Base-by-base conservation (phyloP, 2,888 invertebrate genomes). In the Pseudococcus longispinus region DNA sequence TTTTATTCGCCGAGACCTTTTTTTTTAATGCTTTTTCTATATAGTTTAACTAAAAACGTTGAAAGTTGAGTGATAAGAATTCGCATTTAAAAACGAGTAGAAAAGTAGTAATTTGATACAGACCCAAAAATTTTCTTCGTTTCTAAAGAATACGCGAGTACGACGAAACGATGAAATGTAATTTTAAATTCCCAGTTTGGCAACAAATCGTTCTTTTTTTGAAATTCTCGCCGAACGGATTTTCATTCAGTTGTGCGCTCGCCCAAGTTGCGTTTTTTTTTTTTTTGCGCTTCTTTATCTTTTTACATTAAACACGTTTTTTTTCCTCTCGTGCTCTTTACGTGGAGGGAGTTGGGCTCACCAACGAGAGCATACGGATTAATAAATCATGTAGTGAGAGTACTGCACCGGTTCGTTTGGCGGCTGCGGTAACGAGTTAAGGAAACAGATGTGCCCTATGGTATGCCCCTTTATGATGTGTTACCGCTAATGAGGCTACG, bases 121-220 rank as follows among this genome's bases (percentile, higher is more conserved):
- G 26, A 85, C 77, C 77, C 85, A 77, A 85, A 74, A 85, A 85
- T 20, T 70, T 85, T 85, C 74, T n/a, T n/a, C 8, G 77, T 65
- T 51, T 77, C 77, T 15, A 77, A 77, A 85, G 46, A 77, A 85
- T 77, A 26, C 32, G 42, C 26, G 18, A 18, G 51, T 51, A 51
- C 9, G 11, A 74, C 32, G 26, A 85, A 85, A 77, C 85, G 74
- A 85, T 77, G 77, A 77, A 85, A 85, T 46, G 77, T 85, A 85
- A 85, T 85, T 85, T 85, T 77, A 77, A 77, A 85, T 85, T 85
- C 85, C 77, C 77, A 85, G 77, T 85, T 85, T 77, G 77, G 77
- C 85, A 77, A 74, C 85, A 77, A 85, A 85, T 85, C 46, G 32
- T 70, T 85, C 44, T 13, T 55, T 44, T 37, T 83, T 85, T 85